These are phyloP conservation scores for Acanthurus lineatus DNA, from an alignment of 2,797 vertebrate species.

Conservation along the genomic window DNA sequence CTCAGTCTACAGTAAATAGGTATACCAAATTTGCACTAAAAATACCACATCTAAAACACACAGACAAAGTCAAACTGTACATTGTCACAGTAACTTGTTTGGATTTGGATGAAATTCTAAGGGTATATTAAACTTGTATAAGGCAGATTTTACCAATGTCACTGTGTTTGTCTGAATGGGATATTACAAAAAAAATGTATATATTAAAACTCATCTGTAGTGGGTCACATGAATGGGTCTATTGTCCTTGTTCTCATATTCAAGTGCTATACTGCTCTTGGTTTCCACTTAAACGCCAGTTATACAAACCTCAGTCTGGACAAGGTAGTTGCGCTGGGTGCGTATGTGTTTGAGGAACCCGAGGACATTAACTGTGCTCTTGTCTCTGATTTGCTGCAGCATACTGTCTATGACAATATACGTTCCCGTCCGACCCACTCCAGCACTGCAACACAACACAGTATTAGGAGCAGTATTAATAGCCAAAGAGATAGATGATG, in stretches of 20 bases:
- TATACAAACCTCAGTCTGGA: slow-evolving; percentile 91
- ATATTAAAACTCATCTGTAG: background rate
- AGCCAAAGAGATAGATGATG: background rate
- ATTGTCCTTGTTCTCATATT: background rate
- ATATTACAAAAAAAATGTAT: too few species aligned
- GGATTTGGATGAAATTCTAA: too few species aligned
- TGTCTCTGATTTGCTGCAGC: slow-evolving; percentile 95
- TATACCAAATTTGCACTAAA: too few species aligned
- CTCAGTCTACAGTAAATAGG: too few species aligned
- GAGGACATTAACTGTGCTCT: slow-evolving; percentile 93
- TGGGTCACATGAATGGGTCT: background rate
- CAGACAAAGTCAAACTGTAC: too few species aligned
- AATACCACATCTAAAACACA: too few species aligned
- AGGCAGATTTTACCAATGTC: too few species aligned
- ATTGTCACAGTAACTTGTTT: too few species aligned
- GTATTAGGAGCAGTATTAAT: background rate
- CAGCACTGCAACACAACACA: slow-evolving; percentile 85
- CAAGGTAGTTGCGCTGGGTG: slow-evolving; percentile 97
- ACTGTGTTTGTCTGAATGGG: too few species aligned
- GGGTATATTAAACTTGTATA: too few species aligned
- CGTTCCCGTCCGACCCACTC: slow-evolving; percentile 95
- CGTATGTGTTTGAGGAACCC: slow-evolving; percentile 98
- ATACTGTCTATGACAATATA: slow-evolving; percentile 97
- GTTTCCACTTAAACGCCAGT: too few species aligned
- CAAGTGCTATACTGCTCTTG: background rate